Conservation (phyloP, 2,888 invertebrate genomes). For the Platycnemis pennipes region DNA sequence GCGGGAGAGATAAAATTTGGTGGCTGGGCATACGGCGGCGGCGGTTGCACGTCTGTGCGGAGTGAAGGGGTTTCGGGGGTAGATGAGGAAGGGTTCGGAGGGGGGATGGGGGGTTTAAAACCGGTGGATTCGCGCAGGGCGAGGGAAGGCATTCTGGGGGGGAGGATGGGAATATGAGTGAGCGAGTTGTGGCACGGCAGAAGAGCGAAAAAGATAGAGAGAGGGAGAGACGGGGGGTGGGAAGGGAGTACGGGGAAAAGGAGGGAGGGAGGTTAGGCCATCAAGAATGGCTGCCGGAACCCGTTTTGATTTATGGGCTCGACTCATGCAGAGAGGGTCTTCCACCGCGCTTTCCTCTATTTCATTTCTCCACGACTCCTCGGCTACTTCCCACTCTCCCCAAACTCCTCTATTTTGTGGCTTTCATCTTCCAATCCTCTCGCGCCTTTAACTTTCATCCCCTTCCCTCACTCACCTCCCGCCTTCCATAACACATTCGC, state of each 20-base stretch:
- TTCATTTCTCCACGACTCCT: slow-evolving; percentile 13
- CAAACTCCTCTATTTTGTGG: neutral
- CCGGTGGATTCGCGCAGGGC: neutral
- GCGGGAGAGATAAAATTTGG: slow-evolving; percentile 37
- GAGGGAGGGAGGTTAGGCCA: neutral
- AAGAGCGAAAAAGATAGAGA: neutral
- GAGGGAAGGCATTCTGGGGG: neutral
- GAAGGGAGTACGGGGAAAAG: neutral
- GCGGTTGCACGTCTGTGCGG: neutral
- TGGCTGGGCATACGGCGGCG: slow-evolving; percentile 1
- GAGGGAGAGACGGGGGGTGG: neutral
- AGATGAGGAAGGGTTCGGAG: neutral
- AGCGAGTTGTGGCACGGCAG: neutral
- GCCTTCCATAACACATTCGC: neutral
- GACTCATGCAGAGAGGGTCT: slow-evolving; percentile 64
- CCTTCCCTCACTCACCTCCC: neutral
- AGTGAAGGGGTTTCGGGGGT: neutral
- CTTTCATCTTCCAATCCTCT: neutral
- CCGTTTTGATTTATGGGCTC: slow-evolving; percentile 67
- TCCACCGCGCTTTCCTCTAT: slow-evolving; percentile 36
- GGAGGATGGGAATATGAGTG: neutral
- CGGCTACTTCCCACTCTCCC: neutral
- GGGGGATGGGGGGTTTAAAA: neutral
- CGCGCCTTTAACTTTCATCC: neutral
- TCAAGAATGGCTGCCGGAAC: slow-evolving; percentile 66